Conservation (phyloP, 2,113 vertebrate species). For the Crotalus viridis region DNA sequence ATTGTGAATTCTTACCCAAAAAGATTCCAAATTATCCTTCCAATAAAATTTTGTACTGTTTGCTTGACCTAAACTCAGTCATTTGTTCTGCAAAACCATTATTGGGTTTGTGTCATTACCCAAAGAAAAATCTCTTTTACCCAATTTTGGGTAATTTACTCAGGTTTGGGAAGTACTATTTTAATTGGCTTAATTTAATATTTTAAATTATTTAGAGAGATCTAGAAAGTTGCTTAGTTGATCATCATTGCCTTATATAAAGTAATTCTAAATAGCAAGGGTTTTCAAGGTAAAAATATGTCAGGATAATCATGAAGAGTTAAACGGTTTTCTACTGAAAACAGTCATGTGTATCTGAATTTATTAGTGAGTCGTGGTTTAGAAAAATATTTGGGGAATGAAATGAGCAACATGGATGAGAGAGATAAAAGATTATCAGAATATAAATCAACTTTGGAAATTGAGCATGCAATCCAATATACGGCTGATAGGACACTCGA, state of each 20-base stretch:
- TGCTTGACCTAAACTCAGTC: neutral
- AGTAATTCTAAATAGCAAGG: slow-evolving; percentile 13
- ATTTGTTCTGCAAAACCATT: neutral
- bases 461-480: neutral
- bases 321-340: slow-evolving; percentile 28
- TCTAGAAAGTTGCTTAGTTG: neutral
- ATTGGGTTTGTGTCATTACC: neutral
- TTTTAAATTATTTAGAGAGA: neutral
- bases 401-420: neutral
- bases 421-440: neutral
- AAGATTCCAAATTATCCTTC: neutral
- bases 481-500: neutral
- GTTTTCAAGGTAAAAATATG: slow-evolving; percentile 2
- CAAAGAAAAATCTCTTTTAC: neutral
- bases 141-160: neutral
- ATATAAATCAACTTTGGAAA: neutral
- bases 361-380: neutral
- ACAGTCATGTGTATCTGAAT: neutral
- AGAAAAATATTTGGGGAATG: neutral
- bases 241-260: neutral
- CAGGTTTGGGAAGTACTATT: neutral
- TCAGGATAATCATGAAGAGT: slow-evolving; percentile 1
- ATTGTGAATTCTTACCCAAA: neutral
- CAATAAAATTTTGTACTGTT: neutral
- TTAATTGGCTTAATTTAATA: neutral